A percentile compares a stretch with the other conserved stretches of the same genome.
Evolutionary conservation across 2,797 vertebrate species (phyloP).

Genomic region (Danio albolineatus): DNA sequence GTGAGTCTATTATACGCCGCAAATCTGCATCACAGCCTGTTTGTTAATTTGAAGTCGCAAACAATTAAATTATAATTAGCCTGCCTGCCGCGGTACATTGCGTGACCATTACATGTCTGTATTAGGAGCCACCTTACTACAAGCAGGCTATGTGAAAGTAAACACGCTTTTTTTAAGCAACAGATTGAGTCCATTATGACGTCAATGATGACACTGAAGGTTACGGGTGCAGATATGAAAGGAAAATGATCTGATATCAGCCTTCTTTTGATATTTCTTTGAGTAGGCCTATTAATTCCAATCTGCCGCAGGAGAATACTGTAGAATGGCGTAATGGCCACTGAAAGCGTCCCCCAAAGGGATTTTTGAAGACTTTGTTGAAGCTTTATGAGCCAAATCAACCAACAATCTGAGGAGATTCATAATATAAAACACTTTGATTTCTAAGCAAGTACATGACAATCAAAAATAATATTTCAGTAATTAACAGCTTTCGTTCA

Average conservation of each 20-base stretch:
- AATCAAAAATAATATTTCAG: no score
- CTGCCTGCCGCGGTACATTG: constrained; percentile 62
- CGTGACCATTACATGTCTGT: constrained; percentile 66
- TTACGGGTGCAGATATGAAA: background rate
- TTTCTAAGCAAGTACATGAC: no score
- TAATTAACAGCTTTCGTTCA: no score
- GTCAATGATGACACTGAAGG: background rate
- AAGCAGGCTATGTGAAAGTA: background rate
- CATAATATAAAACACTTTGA: no score
- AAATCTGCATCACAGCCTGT: constrained; percentile 66
- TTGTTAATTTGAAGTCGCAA: constrained; percentile 67
- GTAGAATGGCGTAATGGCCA: background rate
- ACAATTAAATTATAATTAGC: constrained; percentile 72
- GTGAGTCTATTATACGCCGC: constrained; percentile 68
- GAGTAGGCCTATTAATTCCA: background rate
- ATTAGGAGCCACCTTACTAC: constrained; percentile 12
- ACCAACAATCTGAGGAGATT: no score
- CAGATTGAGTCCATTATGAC: background rate
- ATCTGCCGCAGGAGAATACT: background rate
- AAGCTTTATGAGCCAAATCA: no score
- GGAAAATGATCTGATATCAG: background rate
- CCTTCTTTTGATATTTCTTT: background rate
- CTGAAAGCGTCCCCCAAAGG: no score
- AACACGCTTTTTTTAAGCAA: background rate
- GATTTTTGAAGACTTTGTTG: no score